These are phyloP conservation scores for Gymnoscopelus microlampas DNA, from an alignment of 2,797 vertebrate species.

Conservation along the genomic window DNA sequence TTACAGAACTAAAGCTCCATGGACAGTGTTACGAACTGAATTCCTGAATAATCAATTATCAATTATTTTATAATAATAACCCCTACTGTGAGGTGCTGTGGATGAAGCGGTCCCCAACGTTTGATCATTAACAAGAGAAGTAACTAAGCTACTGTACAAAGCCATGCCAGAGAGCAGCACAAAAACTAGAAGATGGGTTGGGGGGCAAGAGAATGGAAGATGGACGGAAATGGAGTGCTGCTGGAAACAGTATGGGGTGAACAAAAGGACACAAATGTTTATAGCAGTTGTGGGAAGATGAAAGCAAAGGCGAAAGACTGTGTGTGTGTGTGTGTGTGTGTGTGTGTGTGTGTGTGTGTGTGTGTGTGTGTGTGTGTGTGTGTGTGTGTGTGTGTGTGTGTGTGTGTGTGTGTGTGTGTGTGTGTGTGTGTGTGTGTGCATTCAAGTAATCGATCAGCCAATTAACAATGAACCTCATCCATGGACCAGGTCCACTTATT, in stretches of 20 bases:
- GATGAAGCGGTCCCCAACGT: too few relatives aligned
- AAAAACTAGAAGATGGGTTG: conserved; percentile 6
- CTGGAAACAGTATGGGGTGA: conserved; percentile 54
- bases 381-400: not conserved
- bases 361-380: conserved; percentile 3
- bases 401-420: conserved; percentile 28
- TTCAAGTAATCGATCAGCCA: too few relatives aligned
- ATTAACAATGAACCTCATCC: too few relatives aligned
- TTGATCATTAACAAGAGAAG: not conserved
- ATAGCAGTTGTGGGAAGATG: conserved; percentile 54
- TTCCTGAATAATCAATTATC: too few relatives aligned
- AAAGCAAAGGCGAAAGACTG: conserved; percentile 47
- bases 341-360: conserved; percentile 21
- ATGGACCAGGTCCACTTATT: too few relatives aligned
- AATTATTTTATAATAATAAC: too few relatives aligned
- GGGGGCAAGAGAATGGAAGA: not conserved
- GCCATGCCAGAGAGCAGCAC: conserved; percentile 15
- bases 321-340: not conserved
- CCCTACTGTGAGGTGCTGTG: too few relatives aligned
- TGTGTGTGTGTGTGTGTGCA: conserved; percentile 8
- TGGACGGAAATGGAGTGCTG: too few relatives aligned
- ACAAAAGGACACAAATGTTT: conserved; percentile 62
- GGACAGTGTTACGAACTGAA: too few relatives aligned
- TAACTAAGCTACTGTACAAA: conserved; percentile 6
- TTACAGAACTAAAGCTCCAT: too few relatives aligned